A percentile compares a stretch with the other conserved stretches of the same genome.
These are phyloP conservation scores for Leucopsar rothschildi DNA, from an alignment of 2,113 vertebrate species.

Conservation along the genomic window DNA sequence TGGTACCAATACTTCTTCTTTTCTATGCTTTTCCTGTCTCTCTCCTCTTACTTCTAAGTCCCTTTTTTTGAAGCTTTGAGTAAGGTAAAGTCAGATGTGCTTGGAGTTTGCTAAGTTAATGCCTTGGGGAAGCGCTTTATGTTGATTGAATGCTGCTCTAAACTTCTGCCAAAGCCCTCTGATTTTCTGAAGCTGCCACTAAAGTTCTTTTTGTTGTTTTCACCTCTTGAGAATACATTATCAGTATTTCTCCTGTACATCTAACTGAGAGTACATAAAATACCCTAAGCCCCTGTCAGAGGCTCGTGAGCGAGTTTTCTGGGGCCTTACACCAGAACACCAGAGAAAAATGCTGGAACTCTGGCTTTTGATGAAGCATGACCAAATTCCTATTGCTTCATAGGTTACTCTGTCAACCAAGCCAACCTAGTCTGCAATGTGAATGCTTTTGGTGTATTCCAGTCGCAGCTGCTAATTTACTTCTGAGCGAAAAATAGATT, in stretches of 20 bases:
- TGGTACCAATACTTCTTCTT: fast-evolving
- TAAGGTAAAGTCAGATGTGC: neutral
- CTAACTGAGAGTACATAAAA: neutral
- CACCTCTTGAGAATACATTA: neutral
- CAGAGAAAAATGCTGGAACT: neutral
- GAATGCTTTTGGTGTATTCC: neutral
- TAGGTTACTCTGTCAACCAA: neutral
- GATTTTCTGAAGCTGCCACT: neutral
- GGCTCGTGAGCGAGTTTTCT: fast-evolving
- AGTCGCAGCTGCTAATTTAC: neutral
- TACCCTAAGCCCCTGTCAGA: neutral
- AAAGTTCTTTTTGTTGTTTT: neutral
- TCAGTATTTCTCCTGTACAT: neutral
- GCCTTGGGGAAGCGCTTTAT: neutral
- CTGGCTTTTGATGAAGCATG: neutral
- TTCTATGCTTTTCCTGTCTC: neutral
- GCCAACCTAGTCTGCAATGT: neutral
- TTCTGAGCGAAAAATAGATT: neutral
- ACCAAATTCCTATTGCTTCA: neutral
- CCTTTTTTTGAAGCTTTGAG: neutral
- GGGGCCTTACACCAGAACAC: neutral
- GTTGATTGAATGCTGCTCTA: neutral
- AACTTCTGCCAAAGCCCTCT: neutral
- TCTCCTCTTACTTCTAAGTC: neutral
- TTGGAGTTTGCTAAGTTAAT: neutral